Evolutionary conservation across 1,140 invertebrate genomes (phyloP), one percentile per base, ranked within the genome.

Genomic region (Drosophila triauraria): DNA sequence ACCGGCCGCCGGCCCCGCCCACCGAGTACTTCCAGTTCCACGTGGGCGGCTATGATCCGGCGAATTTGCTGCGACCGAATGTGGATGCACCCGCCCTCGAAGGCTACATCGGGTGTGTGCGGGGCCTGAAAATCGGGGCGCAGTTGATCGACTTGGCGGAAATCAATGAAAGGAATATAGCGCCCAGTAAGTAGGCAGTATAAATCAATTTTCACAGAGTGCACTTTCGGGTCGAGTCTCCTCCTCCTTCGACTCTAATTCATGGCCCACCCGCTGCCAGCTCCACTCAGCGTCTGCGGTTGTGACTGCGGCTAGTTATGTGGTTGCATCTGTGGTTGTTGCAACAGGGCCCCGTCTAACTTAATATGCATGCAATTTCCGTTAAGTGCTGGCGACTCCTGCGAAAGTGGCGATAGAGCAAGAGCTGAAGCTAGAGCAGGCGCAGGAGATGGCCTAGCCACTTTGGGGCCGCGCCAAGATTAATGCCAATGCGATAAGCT

Each of bases 1-100:
- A 97, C 91, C 93, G 97, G 71, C 97, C 97, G 8, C 96, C 96
- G 10, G 96, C 96, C 7, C 95, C 96, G 10, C 97, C 97, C 12
- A 96, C 95, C 0, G 96, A 96, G 77, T 98, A 98, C 93, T 97
- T 97, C 83, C 96, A 98, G 93, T 94, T 98, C 65, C 98, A 98
- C 93, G 94, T 98, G 43, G 98, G 97, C 48, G 97, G 97, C 20
- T 97, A 97, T 80, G 96, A 97, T 93, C 93, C 94, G 2, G 95
- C 96, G 82, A 96, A 96, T 82, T 92, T 97, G 43, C 93, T 96
- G 62, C 93, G 95, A 38, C 95, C 95, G 7, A 94, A 94, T 38
- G 93, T 94, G 51, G 94, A 95, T 43, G 93, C 93, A 1, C 81
- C 93, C 1, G 88, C 95, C 4, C 94, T 95, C 4, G 94, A 97